Conservation (phyloP, 1,140 invertebrate genomes). For the Aphidius gifuensis region DNA sequence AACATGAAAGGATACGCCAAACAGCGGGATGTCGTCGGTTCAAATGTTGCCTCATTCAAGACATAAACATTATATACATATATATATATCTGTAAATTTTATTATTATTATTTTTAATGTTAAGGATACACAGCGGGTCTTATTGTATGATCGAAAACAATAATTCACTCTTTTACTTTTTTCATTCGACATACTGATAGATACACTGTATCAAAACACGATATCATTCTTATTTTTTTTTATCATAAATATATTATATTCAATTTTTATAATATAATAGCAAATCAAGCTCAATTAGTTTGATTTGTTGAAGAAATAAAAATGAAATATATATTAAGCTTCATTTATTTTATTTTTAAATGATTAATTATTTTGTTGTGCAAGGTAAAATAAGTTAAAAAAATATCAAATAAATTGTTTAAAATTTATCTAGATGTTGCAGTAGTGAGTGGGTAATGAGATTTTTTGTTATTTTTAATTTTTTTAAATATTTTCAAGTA, state of each 20-base stretch:
- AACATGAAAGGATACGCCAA: constrained; percentile 49
- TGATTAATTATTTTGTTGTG: no score
- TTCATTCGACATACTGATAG: not conserved
- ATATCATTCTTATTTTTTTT: constrained; percentile 14
- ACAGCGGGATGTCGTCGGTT: constrained; percentile 50
- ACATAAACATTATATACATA: constrained; percentile 15
- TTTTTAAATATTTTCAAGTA: no score
- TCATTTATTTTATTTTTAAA: no score
- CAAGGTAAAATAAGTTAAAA: not conserved
- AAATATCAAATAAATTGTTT: not conserved
- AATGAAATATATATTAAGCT: not conserved
- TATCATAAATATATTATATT: no score
- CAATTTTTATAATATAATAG: no score
- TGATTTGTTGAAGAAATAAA: not conserved
- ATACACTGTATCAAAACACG: constrained; percentile 13
- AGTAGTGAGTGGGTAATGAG: no score
- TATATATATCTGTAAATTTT: not conserved
- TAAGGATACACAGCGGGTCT: constrained; percentile 24
- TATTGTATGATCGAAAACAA: constrained; percentile 26
- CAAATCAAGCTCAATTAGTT: no score
- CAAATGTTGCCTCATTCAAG: constrained; percentile 18
- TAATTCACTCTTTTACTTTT: constrained; percentile 21
- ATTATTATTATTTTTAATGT: constrained; percentile 15
- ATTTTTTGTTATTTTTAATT: no score
- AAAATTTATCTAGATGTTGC: no score